Conservation (phyloP, 1,140 invertebrate species). For the Tetramorium alpestre region DNA sequence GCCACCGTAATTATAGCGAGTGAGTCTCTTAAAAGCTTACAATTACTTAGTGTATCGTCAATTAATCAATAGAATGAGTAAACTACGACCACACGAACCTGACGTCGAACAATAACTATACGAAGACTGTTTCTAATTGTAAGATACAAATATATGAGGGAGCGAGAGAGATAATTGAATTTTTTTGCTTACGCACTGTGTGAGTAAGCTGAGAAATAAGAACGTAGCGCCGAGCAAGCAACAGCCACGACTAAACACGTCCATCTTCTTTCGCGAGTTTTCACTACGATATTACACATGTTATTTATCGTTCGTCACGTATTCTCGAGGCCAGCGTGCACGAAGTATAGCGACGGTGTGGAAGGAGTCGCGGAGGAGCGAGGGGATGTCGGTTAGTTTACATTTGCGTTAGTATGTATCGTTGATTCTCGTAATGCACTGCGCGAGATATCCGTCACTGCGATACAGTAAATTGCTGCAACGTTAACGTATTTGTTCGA, state of each 20-base stretch:
- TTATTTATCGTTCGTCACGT: slow-evolving; percentile 76
- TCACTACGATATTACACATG: slow-evolving; percentile 61
- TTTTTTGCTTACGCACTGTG: not conserved
- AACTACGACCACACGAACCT: not conserved
- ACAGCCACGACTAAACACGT: not conserved
- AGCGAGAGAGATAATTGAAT: not conserved
- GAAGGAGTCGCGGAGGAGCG: not conserved
- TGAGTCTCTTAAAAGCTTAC: not conserved
- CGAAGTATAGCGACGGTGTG: slow-evolving; percentile 45
- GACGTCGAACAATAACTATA: not conserved
- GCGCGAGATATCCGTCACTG: slow-evolving; percentile 7
- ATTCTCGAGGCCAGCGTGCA: slow-evolving; percentile 66
- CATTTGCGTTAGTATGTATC: slow-evolving; percentile 27
- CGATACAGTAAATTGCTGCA: slow-evolving; percentile 66
- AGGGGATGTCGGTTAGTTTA: slow-evolving; percentile 31
- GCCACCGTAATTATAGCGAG: not conserved
- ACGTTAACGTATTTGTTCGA: slow-evolving; percentile 63
- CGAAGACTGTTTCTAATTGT: not conserved
- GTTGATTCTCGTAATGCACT: slow-evolving; percentile 63
- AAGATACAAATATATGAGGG: not conserved
- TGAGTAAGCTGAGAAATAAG: not conserved
- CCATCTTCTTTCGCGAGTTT: slow-evolving; percentile 3
- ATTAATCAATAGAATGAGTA: not conserved
- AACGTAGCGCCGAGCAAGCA: not conserved
- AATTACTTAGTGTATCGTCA: not conserved